These are phyloP conservation scores for Sisyra terminalis DNA, from an alignment of 2,888 invertebrate genomes.

Conservation along the genomic window DNA sequence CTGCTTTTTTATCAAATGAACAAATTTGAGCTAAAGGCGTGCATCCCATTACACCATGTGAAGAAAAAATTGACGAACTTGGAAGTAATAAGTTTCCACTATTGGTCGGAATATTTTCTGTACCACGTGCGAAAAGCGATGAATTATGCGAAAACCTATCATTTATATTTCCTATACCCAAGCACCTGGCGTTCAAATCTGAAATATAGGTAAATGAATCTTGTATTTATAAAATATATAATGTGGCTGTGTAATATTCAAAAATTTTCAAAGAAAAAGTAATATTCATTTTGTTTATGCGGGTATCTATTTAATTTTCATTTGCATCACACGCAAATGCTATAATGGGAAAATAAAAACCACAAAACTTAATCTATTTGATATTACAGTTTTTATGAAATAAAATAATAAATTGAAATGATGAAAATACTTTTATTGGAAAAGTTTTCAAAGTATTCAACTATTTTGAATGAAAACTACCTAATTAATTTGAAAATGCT, in stretches of 20 bases:
- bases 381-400: not conserved
- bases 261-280: not conserved
- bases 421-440: not conserved
- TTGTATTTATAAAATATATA: not conserved
- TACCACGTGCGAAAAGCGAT: not conserved
- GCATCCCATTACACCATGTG: not conserved
- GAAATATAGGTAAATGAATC: not conserved
- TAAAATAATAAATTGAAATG: not conserved
- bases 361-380: conserved; percentile 1
- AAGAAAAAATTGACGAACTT: not conserved
- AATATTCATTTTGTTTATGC: not conserved
- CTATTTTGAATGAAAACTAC: no score
- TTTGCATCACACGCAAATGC: no score
- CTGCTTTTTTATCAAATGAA: not conserved
- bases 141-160: not conserved
- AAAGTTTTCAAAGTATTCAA: no score
- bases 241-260: not conserved
- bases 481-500: no score
- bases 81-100: not conserved
- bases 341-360: not conserved
- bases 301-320: no score
- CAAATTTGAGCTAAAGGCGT: conserved; percentile 3
- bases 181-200: conserved; percentile 2
- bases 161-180: not conserved
- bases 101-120: not conserved